Evolutionary conservation across 2,888 invertebrate genomes (phyloP).

Genomic region (Dastarcus helophoroides): DNA sequence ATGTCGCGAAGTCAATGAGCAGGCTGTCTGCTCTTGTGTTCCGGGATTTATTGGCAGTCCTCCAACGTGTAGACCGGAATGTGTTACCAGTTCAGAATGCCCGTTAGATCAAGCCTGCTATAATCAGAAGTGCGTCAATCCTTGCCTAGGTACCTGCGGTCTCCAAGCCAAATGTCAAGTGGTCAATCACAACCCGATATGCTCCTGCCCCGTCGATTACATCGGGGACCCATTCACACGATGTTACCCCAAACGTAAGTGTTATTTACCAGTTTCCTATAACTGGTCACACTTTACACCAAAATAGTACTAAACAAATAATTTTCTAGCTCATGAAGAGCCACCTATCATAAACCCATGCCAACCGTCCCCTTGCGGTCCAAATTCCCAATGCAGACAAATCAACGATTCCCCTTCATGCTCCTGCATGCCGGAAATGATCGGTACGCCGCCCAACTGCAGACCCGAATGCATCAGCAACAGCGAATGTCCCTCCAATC

Average conservation of each 20-base stretch:
- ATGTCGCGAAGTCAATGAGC: conserved; percentile 60
- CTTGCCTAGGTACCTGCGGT: conserved; percentile 77
- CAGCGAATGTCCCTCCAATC: conserved; percentile 55
- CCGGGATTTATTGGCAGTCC: conserved; percentile 62
- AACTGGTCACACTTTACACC: background rate
- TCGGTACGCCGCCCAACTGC: conserved; percentile 64
- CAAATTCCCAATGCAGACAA: conserved; percentile 60
- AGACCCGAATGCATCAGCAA: conserved; percentile 71
- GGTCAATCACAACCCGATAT: conserved; percentile 70
- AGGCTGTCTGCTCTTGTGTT: conserved; percentile 62
- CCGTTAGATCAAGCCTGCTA: conserved; percentile 60
- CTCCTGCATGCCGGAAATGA: conserved; percentile 55
- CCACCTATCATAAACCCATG: conserved; percentile 51
- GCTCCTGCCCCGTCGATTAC: conserved; percentile 54
- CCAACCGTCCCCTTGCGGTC: conserved; percentile 69
- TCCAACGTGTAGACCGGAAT: conserved; percentile 68
- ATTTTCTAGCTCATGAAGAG: conserved; percentile 4
- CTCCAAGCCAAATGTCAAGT: conserved; percentile 63
- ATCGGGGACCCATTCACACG: conserved; percentile 68
- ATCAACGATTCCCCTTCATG: conserved; percentile 59
- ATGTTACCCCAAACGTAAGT: conserved; percentile 44
- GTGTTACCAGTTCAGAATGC: conserved; percentile 64
- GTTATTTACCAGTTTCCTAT: background rate
- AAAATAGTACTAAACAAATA: conserved; percentile 1
- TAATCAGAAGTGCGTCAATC: conserved; percentile 69